A percentile compares a stretch with the other conserved stretches of the same genome.
Conservation (phyloP, 2,797 vertebrate genomes). For the Lemur catta region DNA sequence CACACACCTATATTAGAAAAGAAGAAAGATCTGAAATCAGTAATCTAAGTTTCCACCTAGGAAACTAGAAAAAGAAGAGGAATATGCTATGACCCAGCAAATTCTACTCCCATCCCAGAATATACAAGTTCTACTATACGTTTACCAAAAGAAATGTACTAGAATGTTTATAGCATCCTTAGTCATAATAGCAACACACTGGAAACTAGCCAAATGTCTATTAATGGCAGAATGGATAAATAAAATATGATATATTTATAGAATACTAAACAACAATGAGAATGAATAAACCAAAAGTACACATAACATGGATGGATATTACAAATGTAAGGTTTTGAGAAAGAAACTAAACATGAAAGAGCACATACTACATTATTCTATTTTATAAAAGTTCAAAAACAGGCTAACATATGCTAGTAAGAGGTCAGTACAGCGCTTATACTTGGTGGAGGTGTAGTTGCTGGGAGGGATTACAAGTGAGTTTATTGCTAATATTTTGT, state of each 20-base stretch:
- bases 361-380: not conserved
- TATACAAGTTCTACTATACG: not conserved
- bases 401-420: not conserved
- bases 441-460: not conserved
- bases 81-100: not conserved
- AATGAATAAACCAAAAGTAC: not conserved
- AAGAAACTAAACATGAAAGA: not conserved
- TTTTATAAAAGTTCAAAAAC: not conserved
- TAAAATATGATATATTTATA: not conserved
- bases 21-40: not conserved
- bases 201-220: not conserved
- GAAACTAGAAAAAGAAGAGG: not conserved
- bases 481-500: not conserved
- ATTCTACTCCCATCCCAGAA: not conserved
- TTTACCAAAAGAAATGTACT: not conserved
- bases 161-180: not conserved
- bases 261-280: not conserved
- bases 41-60: not conserved
- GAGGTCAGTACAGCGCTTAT: not conserved
- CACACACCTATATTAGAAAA: not conserved
- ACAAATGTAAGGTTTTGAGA: not conserved
- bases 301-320: accelerated
- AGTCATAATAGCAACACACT: not conserved
- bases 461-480: not conserved
- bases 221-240: not conserved